Percentiles rank a stretch among this genome's conserved stretches.
These are phyloP conservation scores for Oryzaephilus surinamensis DNA, from an alignment of 1,140 invertebrate species.

Conservation along the genomic window DNA sequence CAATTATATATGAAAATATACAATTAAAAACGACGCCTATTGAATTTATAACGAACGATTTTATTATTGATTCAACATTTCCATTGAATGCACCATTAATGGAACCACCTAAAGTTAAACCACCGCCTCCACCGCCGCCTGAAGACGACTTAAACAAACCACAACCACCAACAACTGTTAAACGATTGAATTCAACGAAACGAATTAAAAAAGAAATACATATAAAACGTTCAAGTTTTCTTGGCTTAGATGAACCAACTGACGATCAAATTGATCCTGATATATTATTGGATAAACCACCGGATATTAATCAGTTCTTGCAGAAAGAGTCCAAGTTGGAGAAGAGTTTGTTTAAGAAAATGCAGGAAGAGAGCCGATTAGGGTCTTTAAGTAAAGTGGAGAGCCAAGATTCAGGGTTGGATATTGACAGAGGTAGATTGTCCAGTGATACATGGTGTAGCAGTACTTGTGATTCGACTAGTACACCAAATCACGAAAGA, in stretches of 20 bases:
- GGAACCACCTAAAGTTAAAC: conserved; percentile 76
- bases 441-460: conserved; percentile 49
- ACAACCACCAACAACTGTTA: conserved; percentile 35
- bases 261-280: conserved; percentile 58
- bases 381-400: conserved; percentile 37
- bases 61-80: conserved; percentile 17
- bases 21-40: conserved; percentile 14
- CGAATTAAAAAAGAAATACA: conserved; percentile 77
- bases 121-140: conserved; percentile 65
- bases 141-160: conserved; percentile 39
- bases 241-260: conserved; percentile 64
- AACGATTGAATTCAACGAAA: conserved; percentile 68
- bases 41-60: conserved; percentile 21
- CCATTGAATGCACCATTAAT: conserved; percentile 45
- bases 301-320: conserved; percentile 65
- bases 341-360: conserved; percentile 55
- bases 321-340: conserved; percentile 70
- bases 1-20: conserved; percentile 22
- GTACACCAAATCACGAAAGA: conserved; percentile 57
- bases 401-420: conserved; percentile 66
- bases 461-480: conserved; percentile 48
- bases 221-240: conserved; percentile 73
- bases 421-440: conserved; percentile 47
- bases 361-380: conserved; percentile 31
- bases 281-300: conserved; percentile 59